A percentile compares a stretch with the other conserved stretches of the same genome.
phyloP scores from a whole-genome alignment of 2,888 invertebrate species.

The Xanthorhoe designata region DNA sequence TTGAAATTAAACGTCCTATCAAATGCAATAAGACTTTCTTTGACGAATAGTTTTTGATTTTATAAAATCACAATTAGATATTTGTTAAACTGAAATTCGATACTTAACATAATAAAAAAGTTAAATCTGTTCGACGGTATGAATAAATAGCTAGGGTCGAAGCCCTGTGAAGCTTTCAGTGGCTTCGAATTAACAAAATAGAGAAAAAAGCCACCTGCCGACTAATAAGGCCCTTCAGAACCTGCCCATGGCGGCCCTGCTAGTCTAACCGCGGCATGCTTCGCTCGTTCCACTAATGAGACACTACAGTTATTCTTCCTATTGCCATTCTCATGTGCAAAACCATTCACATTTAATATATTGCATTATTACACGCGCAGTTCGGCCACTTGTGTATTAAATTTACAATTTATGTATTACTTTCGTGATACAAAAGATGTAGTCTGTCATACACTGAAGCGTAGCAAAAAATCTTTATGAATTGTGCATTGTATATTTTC shows the following conservation, averaged over 20 bases:
- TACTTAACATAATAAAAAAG: not conserved
- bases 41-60: not conserved
- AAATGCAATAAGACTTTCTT: not conserved
- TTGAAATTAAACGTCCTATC: not conserved
- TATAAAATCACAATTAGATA: not conserved
- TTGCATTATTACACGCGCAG: not conserved
- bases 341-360: constrained; percentile 33
- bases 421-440: constrained; percentile 16
- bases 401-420: constrained; percentile 12
- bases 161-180: constrained; percentile 17
- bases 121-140: not conserved
- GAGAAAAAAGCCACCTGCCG: constrained; percentile 38
- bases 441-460: constrained; percentile 17
- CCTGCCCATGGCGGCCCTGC: constrained; percentile 49
- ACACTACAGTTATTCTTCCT: constrained; percentile 57
- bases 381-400: constrained; percentile 17
- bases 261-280: constrained; percentile 55
- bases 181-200: constrained; percentile 37
- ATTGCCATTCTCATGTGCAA: constrained; percentile 49
- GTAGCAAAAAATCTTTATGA: constrained; percentile 25
- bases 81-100: not conserved
- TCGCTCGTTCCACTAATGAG: constrained; percentile 66
- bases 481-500: constrained; percentile 27
- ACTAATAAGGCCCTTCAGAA: constrained; percentile 56
- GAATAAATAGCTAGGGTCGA: constrained; percentile 22